Evolutionary conservation across 2,888 invertebrate species (phyloP).

Genomic region (Ditylenchus weischeri): DNA sequence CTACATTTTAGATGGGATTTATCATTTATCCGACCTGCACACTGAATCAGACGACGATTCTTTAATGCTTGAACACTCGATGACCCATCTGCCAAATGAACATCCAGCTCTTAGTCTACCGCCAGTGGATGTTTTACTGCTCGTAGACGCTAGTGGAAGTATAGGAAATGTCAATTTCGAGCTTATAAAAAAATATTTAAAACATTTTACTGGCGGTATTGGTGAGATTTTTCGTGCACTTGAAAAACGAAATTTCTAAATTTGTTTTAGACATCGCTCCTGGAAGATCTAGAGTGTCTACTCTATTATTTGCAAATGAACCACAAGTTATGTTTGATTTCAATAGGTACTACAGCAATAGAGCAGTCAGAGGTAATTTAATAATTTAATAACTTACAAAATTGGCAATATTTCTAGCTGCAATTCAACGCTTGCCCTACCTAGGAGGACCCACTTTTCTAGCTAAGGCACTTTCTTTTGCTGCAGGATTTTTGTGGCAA

Average conservation of each 20-base stretch:
- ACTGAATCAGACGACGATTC: constrained; percentile 3
- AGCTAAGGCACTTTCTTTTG: constrained; percentile 53
- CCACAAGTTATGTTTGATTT: constrained; percentile 54
- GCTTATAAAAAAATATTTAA: constrained; percentile 30
- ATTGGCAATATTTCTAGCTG: constrained; percentile 35
- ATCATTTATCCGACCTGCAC: not conserved
- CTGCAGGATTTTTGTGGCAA: constrained; percentile 52
- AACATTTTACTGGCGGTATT: not conserved
- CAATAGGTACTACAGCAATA: constrained; percentile 47
- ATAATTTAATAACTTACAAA: not conserved
- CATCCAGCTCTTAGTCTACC: constrained; percentile 51
- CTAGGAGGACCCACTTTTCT: constrained; percentile 54
- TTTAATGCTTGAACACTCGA: constrained; percentile 30
- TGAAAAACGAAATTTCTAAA: constrained; percentile 43
- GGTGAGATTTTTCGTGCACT: not conserved
- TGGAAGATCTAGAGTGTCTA: constrained; percentile 46
- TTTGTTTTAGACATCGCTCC: constrained; percentile 52
- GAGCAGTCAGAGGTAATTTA: constrained; percentile 39
- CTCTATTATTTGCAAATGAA: constrained; percentile 46
- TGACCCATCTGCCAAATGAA: constrained; percentile 35
- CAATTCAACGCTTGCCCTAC: constrained; percentile 50
- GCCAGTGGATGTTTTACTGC: constrained; percentile 52
- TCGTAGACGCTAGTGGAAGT: constrained; percentile 49
- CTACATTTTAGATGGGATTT: not conserved
- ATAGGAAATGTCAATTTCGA: constrained; percentile 52